Percentiles rank a stretch among this genome's conserved stretches.
Evolutionary conservation across 2,888 invertebrate species (phyloP).

Genomic region (Taphrorychus bicolor): DNA sequence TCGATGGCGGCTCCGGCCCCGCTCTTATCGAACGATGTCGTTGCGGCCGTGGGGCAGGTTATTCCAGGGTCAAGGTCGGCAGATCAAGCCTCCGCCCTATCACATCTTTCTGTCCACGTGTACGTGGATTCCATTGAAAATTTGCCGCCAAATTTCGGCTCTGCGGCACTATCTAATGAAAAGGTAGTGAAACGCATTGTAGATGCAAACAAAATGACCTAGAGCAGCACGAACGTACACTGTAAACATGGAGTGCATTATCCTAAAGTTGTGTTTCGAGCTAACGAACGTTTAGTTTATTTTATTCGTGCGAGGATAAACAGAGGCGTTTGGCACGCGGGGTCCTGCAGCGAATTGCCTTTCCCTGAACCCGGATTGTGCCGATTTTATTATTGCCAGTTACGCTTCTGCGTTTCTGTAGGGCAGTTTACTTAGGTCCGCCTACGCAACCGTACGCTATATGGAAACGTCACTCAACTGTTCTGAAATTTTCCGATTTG

Average conservation of each 20-base stretch:
- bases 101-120: slow-evolving; percentile 20
- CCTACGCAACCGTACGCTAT: not conserved
- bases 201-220: not conserved
- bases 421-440: not conserved
- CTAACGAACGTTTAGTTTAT: slow-evolving; percentile 15
- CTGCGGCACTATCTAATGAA: not conserved
- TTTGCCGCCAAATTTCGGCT: not conserved
- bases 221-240: not conserved
- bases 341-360: not conserved
- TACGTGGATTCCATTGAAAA: not conserved
- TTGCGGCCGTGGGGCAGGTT: slow-evolving; percentile 59
- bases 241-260: slow-evolving; percentile 20
- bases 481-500: not conserved
- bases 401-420: not conserved
- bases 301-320: slow-evolving; percentile 11
- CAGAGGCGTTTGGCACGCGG: not conserved
- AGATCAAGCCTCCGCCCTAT: slow-evolving; percentile 53
- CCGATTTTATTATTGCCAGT: not conserved
- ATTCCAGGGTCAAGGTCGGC: slow-evolving; percentile 59
- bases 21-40: slow-evolving; percentile 46
- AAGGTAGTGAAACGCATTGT: not conserved
- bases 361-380: not conserved
- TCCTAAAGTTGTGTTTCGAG: not conserved
- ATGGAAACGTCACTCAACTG: not conserved
- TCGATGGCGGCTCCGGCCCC: slow-evolving; percentile 47